A percentile compares a stretch with the other conserved stretches of the same genome.
Conservation (phyloP, 2,888 invertebrate genomes). For the Altica lythri region DNA sequence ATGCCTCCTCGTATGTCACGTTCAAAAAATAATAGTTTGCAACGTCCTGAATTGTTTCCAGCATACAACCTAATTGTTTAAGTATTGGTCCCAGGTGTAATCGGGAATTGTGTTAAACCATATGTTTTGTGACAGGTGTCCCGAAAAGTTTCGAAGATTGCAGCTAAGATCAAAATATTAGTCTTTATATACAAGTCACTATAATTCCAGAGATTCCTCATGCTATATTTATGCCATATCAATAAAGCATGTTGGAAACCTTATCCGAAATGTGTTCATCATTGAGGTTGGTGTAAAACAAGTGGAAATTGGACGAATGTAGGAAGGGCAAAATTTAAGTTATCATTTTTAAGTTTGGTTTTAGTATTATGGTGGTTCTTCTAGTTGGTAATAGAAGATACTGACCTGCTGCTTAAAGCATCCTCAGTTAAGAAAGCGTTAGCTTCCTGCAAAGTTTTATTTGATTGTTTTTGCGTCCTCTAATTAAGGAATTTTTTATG, state of each 20-base stretch:
- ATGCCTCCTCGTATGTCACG: conserved; percentile 34
- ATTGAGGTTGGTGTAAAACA: conserved; percentile 2
- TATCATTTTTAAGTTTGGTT: too few species aligned
- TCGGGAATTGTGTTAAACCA: neutral
- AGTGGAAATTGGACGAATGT: too few species aligned
- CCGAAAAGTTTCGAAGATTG: conserved; percentile 48
- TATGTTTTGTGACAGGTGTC: conserved; percentile 9
- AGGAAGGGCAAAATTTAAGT: too few species aligned
- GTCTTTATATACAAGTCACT: conserved; percentile 44
- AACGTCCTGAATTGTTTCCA: conserved; percentile 32
- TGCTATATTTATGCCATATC: conserved; percentile 45
- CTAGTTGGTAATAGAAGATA: too few species aligned
- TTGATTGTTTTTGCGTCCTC: too few species aligned
- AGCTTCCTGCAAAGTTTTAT: too few species aligned
- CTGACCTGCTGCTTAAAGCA: too few species aligned
- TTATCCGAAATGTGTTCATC: conserved; percentile 34
- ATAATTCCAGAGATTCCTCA: conserved; percentile 45
- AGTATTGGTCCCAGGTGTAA: too few species aligned
- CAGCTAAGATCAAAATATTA: conserved; percentile 42
- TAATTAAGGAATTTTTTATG: too few species aligned
- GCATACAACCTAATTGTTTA: conserved; percentile 38
- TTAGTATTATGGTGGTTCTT: too few species aligned
- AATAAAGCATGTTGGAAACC: conserved; percentile 37
- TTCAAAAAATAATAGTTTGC: conserved; percentile 37
- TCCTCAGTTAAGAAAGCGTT: too few species aligned